These are phyloP conservation scores for Ophioderma brevispina DNA, from an alignment of 35 echinoderm and acorn worm species.

Conservation along the genomic window DNA sequence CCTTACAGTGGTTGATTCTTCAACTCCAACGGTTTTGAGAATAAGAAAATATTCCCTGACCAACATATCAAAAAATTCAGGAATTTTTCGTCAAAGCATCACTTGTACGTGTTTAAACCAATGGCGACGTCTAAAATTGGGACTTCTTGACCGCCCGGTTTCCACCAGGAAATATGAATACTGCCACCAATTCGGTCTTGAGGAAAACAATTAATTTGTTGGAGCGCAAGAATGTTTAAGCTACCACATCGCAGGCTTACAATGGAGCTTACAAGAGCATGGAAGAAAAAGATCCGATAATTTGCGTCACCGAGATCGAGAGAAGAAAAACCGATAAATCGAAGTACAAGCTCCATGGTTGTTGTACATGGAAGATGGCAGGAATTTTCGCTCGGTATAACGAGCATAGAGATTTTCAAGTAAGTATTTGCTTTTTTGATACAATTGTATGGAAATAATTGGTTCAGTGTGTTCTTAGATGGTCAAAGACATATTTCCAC, in stretches of 20 bases:
- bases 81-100: no score
- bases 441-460: no score
- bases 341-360: background rate
- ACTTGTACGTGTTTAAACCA: no score
- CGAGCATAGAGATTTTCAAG: conserved; percentile 40
- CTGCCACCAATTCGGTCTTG: background rate
- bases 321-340: background rate
- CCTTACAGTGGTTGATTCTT: no score
- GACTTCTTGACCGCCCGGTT: no score
- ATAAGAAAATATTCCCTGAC: no score
- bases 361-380: conserved; percentile 28
- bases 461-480: no score
- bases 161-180: background rate
- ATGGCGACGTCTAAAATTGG: no score
- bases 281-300: background rate
- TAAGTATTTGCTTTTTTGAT: conserved; percentile 1
- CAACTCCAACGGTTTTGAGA: no score
- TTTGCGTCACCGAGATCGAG: background rate
- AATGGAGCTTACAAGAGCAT: background rate
- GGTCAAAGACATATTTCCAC: no score
- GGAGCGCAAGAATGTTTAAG: background rate
- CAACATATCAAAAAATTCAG: no score
- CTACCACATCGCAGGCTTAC: background rate
- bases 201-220: background rate
- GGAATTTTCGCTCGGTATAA: conserved; percentile 49